Base-by-base conservation (phyloP, 2,888 invertebrate genomes). In the Cylloceria caligata region DNA sequence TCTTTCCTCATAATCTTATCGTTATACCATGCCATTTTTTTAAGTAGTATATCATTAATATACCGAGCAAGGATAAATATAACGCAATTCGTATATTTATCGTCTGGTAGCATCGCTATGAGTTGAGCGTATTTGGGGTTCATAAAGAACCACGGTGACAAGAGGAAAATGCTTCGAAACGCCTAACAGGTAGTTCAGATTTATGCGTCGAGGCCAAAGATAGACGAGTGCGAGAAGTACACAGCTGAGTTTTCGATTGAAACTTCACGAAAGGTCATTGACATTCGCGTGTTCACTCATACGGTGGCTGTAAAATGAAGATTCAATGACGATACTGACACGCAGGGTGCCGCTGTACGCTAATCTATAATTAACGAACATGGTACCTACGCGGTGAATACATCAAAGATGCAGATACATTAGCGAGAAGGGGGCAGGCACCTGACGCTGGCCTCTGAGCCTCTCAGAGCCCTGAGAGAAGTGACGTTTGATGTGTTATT, bases 401-500 rank as follows among this genome's bases (percentile, higher is more conserved):
- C n/a, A 16, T 45, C n/a, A 16, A 16, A 16, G 45, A n/a, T n/a
- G n/a, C n/a, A n/a, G n/a, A n/a, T n/a, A n/a, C n/a, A n/a, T n/a
- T n/a, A 30, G 5, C 5, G 30, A 5, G 30, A 30, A 4, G 30
- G 30, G 3, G n/a, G 0, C 5, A 16, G n/a, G 45, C 45, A 45
- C 45, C 45, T 45, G 45, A 45, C 45, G 16, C 16, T n/a, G 42
- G n/a, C 3, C 3, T 4, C 45, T 4, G 45, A 45, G 45, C 19
- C 65, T 73, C 79, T 65, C 27, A 9, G 78, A 78, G 65, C 45
- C 42, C 45, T 55, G 9, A 27, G 65, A 27, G 65, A 67, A 73
- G 73, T 79, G 79, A 79, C 73, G 79, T 68, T 73, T 79, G 79
- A 79, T 73, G 73, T 55, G 73, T 79, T 79, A 79, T 79, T 79